Evolutionary conservation across 2,888 invertebrate species (phyloP).

Genomic region (Rotaria sp.): DNA sequence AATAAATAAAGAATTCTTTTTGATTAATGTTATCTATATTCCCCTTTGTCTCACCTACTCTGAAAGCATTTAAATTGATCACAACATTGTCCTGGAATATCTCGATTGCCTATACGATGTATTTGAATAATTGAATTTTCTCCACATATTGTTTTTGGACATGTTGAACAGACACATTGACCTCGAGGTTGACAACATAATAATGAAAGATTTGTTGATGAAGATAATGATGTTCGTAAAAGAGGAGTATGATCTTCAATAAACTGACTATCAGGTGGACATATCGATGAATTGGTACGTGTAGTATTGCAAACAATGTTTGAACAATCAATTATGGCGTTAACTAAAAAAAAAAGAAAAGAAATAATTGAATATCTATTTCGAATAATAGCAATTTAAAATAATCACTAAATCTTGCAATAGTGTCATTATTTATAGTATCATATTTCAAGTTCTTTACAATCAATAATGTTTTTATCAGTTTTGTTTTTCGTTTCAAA

Average conservation of each 20-base stretch:
- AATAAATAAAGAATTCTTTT: not conserved
- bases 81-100: constrained; percentile 3
- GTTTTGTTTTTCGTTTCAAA: too few relatives aligned
- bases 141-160: constrained; percentile 7
- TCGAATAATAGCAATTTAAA: not conserved
- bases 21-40: not conserved
- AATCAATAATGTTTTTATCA: too few relatives aligned
- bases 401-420: not conserved
- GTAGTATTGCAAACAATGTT: not conserved
- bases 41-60: not conserved
- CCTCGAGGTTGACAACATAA: not conserved
- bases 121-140: constrained; percentile 27
- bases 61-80: not conserved
- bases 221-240: not conserved
- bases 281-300: not conserved
- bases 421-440: too few relatives aligned
- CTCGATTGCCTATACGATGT: not conserved
- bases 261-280: not conserved
- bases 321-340: not conserved
- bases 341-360: not conserved
- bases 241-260: not conserved
- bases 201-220: not conserved
- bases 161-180: not conserved
- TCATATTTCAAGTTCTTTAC: too few relatives aligned
- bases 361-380: too few relatives aligned